Percentiles rank a stretch among this genome's conserved stretches.
Conservation (phyloP, 2,797 vertebrate species). For the Hyperoplus immaculatus region DNA sequence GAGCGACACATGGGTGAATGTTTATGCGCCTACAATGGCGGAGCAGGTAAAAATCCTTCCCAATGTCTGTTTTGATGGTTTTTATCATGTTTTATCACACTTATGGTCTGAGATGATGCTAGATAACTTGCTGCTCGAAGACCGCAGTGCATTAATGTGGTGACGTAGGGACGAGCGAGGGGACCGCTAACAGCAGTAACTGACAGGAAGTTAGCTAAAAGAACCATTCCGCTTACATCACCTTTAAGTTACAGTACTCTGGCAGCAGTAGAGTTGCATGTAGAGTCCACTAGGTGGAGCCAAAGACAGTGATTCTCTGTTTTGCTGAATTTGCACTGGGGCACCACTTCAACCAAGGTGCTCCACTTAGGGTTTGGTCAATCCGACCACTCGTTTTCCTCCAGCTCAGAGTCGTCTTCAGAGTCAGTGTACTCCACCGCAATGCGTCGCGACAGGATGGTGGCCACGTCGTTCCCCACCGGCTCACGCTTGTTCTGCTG, state of each 20-base stretch:
- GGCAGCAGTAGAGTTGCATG: neutral
- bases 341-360: neutral
- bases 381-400: slow-evolving; percentile 96
- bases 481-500: slow-evolving; percentile 93
- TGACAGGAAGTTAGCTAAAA: no score
- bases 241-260: neutral
- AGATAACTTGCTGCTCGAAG: no score
- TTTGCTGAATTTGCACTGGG: slow-evolving; percentile 1
- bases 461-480: slow-evolving; percentile 94
- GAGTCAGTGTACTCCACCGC: slow-evolving; percentile 96
- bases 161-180: no score
- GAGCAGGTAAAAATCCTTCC: no score
- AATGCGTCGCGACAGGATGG: slow-evolving; percentile 95
- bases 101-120: no score
- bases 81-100: no score
- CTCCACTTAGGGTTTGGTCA: slow-evolving; percentile 65
- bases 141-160: no score
- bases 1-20: no score
- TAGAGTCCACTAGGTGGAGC: slow-evolving; percentile 49
- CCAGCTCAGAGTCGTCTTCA: slow-evolving; percentile 94
- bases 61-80: no score
- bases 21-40: no score
- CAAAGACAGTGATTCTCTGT: slow-evolving; percentile 10
- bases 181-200: no score
- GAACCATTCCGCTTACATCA: no score